Base-by-base conservation (phyloP, 2,888 invertebrate species). In the Elmis aenea region DNA sequence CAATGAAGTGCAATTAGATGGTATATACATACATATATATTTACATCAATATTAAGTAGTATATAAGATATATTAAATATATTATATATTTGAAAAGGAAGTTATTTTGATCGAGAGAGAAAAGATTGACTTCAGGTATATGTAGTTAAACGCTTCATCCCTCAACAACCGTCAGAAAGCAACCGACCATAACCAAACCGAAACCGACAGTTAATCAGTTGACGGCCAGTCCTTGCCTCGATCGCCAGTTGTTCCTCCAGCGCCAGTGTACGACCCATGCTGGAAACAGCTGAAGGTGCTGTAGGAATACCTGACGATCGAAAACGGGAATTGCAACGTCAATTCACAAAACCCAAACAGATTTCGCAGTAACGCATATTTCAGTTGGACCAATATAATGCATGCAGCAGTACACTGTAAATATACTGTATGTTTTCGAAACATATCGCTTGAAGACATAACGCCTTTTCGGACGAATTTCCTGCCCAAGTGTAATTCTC, bases 31-130 rank as follows among this genome's bases (percentile, higher is more conserved):
- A 67, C 63, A 70, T 70, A 70, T 72, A 72, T 72, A 72, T 72
- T 72, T 71, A 72, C 71, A 70, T 69, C 69, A 68, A 68, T 69
- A 69, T 68, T 67, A 65, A 61, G 64, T 69, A 67, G 66, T 63
- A 64, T 61, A 66, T 68, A 69, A 70, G 67, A 67, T 67, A 68
- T 67, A 67, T 65, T 65, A 61, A 59, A 65, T 67, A 67, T 69
- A 68, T 69, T 69, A 69, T 69, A 68, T 70, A 70, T 69, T 67
- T 69, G 64, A 65, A 65, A 62, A 66, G 67, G 65, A 68, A 68
- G 66, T 72, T 74, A 74, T 73, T 74, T 74, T 74, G 74, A 74
- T 75, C 71, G 76, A 76, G 76, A 76, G 76, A 76, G 73, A 74
- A 72, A 76, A 76, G 76, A 76, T 76, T 76, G 76, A 76, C 71